Evolutionary conservation across 2,888 invertebrate species (phyloP).

Genomic region (Magallana nippona): DNA sequence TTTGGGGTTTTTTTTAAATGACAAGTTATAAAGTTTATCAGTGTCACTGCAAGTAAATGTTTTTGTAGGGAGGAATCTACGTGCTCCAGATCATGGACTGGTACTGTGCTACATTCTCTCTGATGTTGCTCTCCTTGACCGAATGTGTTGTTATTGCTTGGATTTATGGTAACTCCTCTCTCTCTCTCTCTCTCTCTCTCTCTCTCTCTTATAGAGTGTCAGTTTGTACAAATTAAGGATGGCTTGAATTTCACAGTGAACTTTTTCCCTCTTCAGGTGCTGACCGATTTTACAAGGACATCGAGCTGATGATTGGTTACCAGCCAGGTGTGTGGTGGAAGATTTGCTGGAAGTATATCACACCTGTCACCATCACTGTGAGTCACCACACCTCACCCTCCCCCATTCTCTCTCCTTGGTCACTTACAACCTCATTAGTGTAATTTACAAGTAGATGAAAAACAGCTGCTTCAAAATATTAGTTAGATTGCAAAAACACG

Average conservation of each 20-base stretch:
- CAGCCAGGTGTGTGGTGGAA: slow-evolving; percentile 50
- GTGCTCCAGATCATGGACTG: slow-evolving; percentile 80
- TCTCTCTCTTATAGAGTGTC: neutral
- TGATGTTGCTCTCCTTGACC: slow-evolving; percentile 78
- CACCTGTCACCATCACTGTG: slow-evolving; percentile 47
- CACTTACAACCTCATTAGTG: too few species aligned
- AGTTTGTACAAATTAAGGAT: neutral
- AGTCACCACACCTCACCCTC: slow-evolving; percentile 53
- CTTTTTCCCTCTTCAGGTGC: slow-evolving; percentile 62
- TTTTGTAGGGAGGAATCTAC: slow-evolving; percentile 72
- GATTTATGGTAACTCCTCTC: slow-evolving; percentile 74
- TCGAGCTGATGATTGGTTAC: slow-evolving; percentile 51
- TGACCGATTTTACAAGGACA: slow-evolving; percentile 56
- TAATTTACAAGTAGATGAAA: too few species aligned
- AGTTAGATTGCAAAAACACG: too few species aligned
- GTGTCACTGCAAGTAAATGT: too few species aligned
- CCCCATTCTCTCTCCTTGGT: too few species aligned
- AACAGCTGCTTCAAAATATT: too few species aligned
- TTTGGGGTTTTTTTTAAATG: too few species aligned
- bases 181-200: slow-evolving; percentile 4
- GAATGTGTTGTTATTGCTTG: slow-evolving; percentile 77
- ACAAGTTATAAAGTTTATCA: too few species aligned
- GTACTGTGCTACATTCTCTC: slow-evolving; percentile 79
- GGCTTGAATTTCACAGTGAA: neutral
- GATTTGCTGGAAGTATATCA: slow-evolving; percentile 50